Base-by-base conservation (phyloP, 2,888 invertebrate genomes). In the Antheraea yamamai region DNA sequence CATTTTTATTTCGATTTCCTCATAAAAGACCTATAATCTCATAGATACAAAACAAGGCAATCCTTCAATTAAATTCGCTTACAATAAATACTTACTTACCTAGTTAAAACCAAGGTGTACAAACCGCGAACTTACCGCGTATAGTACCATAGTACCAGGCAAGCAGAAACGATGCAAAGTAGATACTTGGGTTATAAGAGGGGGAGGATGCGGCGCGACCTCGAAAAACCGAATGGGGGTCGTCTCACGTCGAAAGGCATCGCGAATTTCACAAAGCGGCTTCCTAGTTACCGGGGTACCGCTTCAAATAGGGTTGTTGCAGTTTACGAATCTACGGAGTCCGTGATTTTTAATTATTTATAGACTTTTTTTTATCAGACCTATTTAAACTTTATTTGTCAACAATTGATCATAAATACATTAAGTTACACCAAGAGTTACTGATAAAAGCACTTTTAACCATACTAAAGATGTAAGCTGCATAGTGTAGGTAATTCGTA, bases 171-270 rank as follows among this genome's bases (percentile, higher is more conserved):
- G 78, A 80, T 78, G 81, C 77, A 81, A 82, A 81, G 83, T 80
- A 83, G 84, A 84, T 81, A 82, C 84, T 85, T 88, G 87, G 86
- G 87, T 89, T 89, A 88, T 85, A 83, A 84, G 79, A 84, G 83
- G 86, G 88, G 85, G 88, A 83, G 86, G 88, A 82, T 83, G 82
- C 82, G 85, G 84, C 83, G 85, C 89, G 92, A 91, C 92, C 92
- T 92, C 93, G 91, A 93, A 93, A 93, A 93, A 91, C 92, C 91
- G 86, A 91, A 91, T 88, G 88, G 90, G 91, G 92, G 89, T 88
- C 89, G 88, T 83, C 83, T 83, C 83, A 83, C 85, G 87, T 89
- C 90, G 88, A 89, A 90, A 90, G 90, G 91, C 91, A 90, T 89
- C 89, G 92, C 90, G 90, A 92, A 92, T 90, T 92, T 91, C 92